Percentiles rank a stretch among this genome's conserved stretches.
Conservation (phyloP, 2,888 invertebrate genomes). For the Tethea ocularis region DNA sequence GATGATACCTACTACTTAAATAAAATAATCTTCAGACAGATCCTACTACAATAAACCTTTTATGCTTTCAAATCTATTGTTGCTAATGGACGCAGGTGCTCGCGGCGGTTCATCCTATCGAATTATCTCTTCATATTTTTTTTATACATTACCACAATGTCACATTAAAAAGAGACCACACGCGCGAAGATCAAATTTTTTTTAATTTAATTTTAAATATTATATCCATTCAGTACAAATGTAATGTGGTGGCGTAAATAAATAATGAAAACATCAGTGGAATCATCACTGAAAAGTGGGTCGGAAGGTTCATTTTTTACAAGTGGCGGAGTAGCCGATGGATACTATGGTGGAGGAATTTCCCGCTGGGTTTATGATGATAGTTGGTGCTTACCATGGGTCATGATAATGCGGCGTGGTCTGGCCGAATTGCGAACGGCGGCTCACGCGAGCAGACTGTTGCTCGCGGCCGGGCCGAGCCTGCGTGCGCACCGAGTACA, state of each 20-base stretch:
- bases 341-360: conserved; percentile 26
- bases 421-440: conserved; percentile 59
- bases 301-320: conserved; percentile 19
- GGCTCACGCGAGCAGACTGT: conserved; percentile 81
- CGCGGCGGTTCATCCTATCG: conserved; percentile 25
- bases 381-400: conserved; percentile 71
- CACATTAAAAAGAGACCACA: conserved; percentile 24
- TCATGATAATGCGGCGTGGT: conserved; percentile 66
- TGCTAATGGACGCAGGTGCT: conserved; percentile 43
- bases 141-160: conserved; percentile 28
- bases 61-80: conserved; percentile 49
- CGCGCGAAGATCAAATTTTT: conserved; percentile 10
- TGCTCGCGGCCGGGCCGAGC: conserved; percentile 71
- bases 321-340: conserved; percentile 13
- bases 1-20: conserved; percentile 10
- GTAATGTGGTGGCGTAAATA: conserved; percentile 57
- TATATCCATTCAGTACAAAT: conserved; percentile 31
- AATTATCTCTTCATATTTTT: conserved; percentile 30
- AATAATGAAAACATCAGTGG: conserved; percentile 60
- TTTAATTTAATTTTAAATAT: conserved; percentile 30
- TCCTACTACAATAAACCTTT: conserved; percentile 37
- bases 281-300: conserved; percentile 68
- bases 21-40: conserved; percentile 21
- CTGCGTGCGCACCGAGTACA: conserved; percentile 60
- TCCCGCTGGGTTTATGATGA: conserved; percentile 42